These are phyloP conservation scores for Philotrypesis tridentata DNA, from an alignment of 1,140 invertebrate genomes.

Conservation along the genomic window DNA sequence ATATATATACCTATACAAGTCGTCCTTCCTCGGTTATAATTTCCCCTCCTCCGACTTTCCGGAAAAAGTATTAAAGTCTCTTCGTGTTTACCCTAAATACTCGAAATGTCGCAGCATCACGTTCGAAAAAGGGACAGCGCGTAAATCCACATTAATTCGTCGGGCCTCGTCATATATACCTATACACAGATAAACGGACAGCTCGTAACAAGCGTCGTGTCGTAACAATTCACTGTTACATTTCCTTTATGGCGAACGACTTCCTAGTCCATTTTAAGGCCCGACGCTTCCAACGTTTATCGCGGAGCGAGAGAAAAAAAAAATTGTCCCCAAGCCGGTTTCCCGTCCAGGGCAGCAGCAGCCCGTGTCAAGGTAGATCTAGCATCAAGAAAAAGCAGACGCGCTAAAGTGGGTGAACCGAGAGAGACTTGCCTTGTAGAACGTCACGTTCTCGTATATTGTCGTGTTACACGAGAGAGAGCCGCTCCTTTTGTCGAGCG, in stretches of 20 bases:
- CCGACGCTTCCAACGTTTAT: background rate
- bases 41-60: no score
- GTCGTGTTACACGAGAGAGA: background rate
- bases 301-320: no score
- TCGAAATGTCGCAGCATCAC: no score
- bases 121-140: no score
- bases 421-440: background rate
- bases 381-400: constrained; percentile 3
- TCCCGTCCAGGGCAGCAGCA: background rate
- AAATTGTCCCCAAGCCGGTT: background rate
- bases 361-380: background rate
- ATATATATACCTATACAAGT: no score
- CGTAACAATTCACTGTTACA: background rate
- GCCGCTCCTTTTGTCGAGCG: background rate
- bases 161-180: no score
- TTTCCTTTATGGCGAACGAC: background rate
- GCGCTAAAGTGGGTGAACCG: constrained; percentile 14
- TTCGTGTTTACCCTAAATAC: no score
- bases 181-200: no score
- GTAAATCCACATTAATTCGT: no score
- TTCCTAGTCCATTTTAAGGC: background rate
- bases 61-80: no score
- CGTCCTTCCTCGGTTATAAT: no score
- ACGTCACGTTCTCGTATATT: background rate
- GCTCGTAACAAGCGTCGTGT: background rate